Evolutionary conservation across 2,888 invertebrate species (phyloP).

Genomic region (Choreutis nemorana): DNA sequence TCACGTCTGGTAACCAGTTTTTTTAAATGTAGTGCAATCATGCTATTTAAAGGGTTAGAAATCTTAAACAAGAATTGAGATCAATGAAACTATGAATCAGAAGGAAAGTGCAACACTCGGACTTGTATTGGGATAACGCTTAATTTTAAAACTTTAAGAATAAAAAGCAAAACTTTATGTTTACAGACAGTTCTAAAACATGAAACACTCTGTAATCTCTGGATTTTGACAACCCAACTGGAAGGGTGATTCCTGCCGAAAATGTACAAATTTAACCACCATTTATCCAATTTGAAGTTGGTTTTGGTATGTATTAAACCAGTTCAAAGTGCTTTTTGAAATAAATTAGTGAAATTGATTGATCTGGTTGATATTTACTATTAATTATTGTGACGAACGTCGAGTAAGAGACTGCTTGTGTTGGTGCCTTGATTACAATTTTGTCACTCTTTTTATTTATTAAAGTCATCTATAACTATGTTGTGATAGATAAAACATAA

Average conservation of each 20-base stretch:
- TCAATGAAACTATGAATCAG: too few species aligned
- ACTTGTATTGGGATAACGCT: too few species aligned
- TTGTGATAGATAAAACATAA: constrained; percentile 5
- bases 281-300: constrained; percentile 44
- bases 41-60: too few species aligned
- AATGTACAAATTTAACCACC: constrained; percentile 57
- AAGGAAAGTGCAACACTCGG: too few species aligned
- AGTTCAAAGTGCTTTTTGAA: constrained; percentile 2
- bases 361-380: constrained; percentile 4
- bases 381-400: too few species aligned
- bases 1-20: too few species aligned
- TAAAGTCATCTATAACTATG: neutral
- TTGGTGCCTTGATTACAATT: neutral
- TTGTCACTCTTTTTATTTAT: constrained; percentile 1
- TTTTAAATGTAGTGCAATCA: too few species aligned
- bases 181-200: too few species aligned
- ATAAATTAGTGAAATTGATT: constrained; percentile 3
- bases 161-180: too few species aligned
- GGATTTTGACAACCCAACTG: constrained; percentile 49
- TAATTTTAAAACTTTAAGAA: too few species aligned
- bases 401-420: constrained; percentile 6
- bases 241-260: constrained; percentile 46
- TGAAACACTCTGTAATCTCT: constrained; percentile 30
- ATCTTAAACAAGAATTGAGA: too few species aligned
- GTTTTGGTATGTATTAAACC: constrained; percentile 40